A percentile compares a stretch with the other conserved stretches of the same genome.
Evolutionary conservation across 2,797 vertebrate species (phyloP).

Genomic region (Myotis daubentonii): DNA sequence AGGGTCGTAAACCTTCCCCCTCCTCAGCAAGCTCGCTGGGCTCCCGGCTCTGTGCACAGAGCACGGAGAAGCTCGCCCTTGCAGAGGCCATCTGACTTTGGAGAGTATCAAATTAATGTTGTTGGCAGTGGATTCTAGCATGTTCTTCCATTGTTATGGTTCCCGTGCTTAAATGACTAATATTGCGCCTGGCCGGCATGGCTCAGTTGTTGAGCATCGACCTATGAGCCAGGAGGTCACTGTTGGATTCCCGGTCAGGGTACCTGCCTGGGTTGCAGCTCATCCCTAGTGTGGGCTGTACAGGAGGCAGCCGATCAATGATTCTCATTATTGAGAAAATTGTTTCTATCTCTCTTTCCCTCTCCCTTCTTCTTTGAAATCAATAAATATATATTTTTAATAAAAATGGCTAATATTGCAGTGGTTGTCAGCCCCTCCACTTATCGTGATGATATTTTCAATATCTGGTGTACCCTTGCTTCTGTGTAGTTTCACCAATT

Average conservation of each 20-base stretch:
- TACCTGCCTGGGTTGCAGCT: too few species aligned
- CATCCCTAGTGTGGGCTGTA: too few species aligned
- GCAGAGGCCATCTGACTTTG: slow-evolving; percentile 58
- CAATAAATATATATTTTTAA: too few species aligned
- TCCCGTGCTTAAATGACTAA: slow-evolving; percentile 71
- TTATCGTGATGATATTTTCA: slow-evolving; percentile 76
- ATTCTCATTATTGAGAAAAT: too few species aligned
- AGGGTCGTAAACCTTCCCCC: slow-evolving; percentile 57
- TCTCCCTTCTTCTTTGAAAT: too few species aligned
- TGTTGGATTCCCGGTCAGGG: too few species aligned
- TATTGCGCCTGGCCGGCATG: not conserved
- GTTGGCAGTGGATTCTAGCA: slow-evolving; percentile 61
- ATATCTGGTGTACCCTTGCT: slow-evolving; percentile 69
- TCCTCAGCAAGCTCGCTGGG: slow-evolving; percentile 25
- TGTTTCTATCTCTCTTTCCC: too few species aligned
- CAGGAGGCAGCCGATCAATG: too few species aligned
- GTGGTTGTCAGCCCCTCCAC: slow-evolving; percentile 68
- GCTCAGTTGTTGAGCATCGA: too few species aligned
- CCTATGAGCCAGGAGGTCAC: too few species aligned
- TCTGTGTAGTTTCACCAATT: slow-evolving; percentile 78
- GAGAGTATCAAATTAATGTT: slow-evolving; percentile 50
- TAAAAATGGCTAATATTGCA: slow-evolving; percentile 65
- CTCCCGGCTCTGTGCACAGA: slow-evolving; percentile 21
- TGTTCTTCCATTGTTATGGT: slow-evolving; percentile 78
- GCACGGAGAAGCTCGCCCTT: slow-evolving; percentile 49